A percentile compares a stretch with the other conserved stretches of the same genome.
Evolutionary conservation across 2,888 invertebrate species (phyloP).

Genomic region (Cerastis rubricosa): DNA sequence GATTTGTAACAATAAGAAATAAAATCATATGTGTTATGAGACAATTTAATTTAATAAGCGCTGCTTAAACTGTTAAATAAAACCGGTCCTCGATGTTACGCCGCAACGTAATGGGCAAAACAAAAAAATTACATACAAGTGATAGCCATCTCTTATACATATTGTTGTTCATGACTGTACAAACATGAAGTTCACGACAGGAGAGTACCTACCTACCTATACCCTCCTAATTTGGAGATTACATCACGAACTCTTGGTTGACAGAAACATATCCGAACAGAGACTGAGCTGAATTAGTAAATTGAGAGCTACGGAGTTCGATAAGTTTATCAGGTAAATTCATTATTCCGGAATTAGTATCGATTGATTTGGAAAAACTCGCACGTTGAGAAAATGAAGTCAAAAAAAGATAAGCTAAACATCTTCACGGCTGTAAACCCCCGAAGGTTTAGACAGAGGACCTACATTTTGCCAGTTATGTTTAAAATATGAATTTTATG

Average conservation of each 20-base stretch:
- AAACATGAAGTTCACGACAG: slow-evolving; percentile 3
- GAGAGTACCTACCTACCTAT: not conserved
- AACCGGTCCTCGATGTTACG: not conserved
- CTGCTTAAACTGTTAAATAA: not conserved
- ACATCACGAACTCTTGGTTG: slow-evolving; percentile 28
- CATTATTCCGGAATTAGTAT: not conserved
- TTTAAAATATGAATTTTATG: not conserved
- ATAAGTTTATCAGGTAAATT: not conserved
- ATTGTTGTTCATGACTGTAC: slow-evolving; percentile 9
- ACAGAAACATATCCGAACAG: slow-evolving; percentile 32
- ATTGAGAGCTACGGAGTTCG: slow-evolving; percentile 1
- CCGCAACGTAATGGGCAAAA: no score
- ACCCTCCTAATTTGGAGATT: slow-evolving; percentile 27
- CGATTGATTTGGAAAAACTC: not conserved
- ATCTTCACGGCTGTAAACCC: not conserved
- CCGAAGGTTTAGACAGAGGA: not conserved
- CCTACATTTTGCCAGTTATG: not conserved
- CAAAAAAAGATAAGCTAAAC: not conserved
- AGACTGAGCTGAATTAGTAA: slow-evolving; percentile 22
- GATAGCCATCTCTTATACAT: not conserved
- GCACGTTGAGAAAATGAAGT: not conserved
- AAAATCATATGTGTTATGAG: not conserved
- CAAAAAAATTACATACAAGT: not conserved
- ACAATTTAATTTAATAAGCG: not conserved
- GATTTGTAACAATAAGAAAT: not conserved